Percentiles rank a stretch among this genome's conserved stretches.
phyloP scores from a whole-genome alignment of 2,113 vertebrate species.

The Puffinus mauretanicus region DNA sequence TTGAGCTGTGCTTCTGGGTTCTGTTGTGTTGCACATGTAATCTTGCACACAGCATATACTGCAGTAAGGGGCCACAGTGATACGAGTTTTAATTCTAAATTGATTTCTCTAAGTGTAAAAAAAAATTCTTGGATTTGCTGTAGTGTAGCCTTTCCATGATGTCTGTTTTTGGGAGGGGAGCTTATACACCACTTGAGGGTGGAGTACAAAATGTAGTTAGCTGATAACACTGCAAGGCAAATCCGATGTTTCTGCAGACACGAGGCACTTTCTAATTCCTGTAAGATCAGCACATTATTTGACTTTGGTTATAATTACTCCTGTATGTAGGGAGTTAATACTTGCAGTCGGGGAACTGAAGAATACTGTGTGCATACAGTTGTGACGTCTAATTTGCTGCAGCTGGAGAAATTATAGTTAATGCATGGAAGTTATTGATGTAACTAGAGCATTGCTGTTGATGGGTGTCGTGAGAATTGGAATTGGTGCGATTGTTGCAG shows the following conservation, averaged over 20 bases:
- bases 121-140: neutral
- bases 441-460: neutral
- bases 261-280: neutral
- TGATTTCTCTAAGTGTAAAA: neutral
- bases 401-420: neutral
- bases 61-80: neutral
- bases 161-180: neutral
- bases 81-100: neutral
- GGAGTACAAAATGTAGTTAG: neutral
- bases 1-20: neutral
- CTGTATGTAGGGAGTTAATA: constrained; percentile 21
- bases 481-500: neutral
- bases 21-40: neutral
- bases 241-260: neutral
- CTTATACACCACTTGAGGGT: neutral
- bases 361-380: neutral
- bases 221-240: neutral
- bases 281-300: neutral
- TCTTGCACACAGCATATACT: neutral
- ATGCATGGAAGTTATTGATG: neutral
- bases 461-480: neutral
- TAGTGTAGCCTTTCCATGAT: neutral
- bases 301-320: constrained; percentile 3
- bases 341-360: neutral
- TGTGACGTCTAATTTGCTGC: constrained; percentile 4